Base-by-base conservation (phyloP, 2,888 invertebrate genomes). In the Pocota personata region DNA sequence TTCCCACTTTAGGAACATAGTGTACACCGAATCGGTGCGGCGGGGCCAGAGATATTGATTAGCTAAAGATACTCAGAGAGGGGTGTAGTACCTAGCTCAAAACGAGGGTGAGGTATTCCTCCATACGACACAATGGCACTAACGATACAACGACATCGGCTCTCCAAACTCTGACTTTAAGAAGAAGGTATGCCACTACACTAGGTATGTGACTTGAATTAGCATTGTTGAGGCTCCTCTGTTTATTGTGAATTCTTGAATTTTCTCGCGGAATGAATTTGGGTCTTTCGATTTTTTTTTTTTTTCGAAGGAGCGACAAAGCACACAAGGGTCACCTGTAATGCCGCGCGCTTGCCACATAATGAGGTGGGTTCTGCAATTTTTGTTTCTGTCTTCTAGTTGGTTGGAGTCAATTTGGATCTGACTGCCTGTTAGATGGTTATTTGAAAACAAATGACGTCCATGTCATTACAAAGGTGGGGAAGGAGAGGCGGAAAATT, bases 181-280 rank as follows among this genome's bases (percentile, higher is more conserved):
- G 64, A 80, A 69, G 80, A 76, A 86, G 86, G 86, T 66, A 82
- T 82, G 76, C 72, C 76, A 67, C 58, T 14, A 57, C 14, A 6
- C 5, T 50, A 50, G 80, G 84, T 86, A 86, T 86, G 84, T 86
- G 80, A 80, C 82, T 82, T 86, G 86, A 86, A 86, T 86, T 86
- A 86, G 86, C 86, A 86, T 86, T 67, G 76, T 77, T 58, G 32
- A 78, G 24, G 64, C 82, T 71, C 73, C 73, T 14, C 10, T 50
- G 50, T 50, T 50, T 50, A 21, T 40, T 40, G n/a, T 40, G 40
- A 46, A 66, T 62, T 73, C 62, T 75, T 76, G 32, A 19, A 21
- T 67, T 72, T 73, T 58, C 72, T 76, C 55, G 55, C 55, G 2
- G 24, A 24, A 2, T 72, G 55, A 80, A 86, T 86, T 86, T 82